These are phyloP conservation scores for Drosophila ochracea DNA, from an alignment of 2,888 invertebrate species.

Conservation along the genomic window DNA sequence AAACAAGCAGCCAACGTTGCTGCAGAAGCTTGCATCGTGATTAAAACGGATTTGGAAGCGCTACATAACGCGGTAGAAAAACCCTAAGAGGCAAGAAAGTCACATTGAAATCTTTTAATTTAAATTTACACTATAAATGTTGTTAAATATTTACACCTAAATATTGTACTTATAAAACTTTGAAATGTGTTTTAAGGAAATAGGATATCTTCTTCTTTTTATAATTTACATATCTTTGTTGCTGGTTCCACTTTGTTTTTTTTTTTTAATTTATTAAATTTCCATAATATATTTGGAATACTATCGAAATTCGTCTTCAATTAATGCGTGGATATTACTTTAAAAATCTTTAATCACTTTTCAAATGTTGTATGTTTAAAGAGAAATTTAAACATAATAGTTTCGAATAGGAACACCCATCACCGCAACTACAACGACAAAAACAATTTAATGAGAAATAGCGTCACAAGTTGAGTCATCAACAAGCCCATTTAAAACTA, in stretches of 20 bases:
- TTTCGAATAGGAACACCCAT: neutral
- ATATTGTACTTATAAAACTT: neutral
- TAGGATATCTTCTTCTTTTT: neutral
- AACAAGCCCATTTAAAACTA: slow-evolving; percentile 74
- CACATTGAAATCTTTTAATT: neutral
- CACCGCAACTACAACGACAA: neutral
- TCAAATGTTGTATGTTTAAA: neutral
- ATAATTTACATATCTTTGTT: neutral
- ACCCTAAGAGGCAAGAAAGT: neutral
- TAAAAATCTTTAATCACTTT: neutral
- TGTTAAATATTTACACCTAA: neutral
- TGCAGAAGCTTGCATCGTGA: slow-evolving; percentile 51
- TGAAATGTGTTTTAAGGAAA: neutral
- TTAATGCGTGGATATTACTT: neutral
- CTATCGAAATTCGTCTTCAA: neutral
- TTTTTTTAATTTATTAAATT: neutral
- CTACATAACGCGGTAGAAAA: neutral
- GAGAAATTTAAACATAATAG: neutral
- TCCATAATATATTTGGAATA: neutral
- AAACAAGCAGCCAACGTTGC: slow-evolving; percentile 50
- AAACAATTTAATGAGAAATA: slow-evolving; percentile 1
- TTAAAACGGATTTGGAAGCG: slow-evolving; percentile 31
- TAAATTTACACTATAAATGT: neutral
- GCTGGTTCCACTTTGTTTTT: accelerated
- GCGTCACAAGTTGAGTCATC: slow-evolving; percentile 57